These are phyloP conservation scores for Zaprionus inermis DNA, from an alignment of 1,140 invertebrate species.

Conservation along the genomic window DNA sequence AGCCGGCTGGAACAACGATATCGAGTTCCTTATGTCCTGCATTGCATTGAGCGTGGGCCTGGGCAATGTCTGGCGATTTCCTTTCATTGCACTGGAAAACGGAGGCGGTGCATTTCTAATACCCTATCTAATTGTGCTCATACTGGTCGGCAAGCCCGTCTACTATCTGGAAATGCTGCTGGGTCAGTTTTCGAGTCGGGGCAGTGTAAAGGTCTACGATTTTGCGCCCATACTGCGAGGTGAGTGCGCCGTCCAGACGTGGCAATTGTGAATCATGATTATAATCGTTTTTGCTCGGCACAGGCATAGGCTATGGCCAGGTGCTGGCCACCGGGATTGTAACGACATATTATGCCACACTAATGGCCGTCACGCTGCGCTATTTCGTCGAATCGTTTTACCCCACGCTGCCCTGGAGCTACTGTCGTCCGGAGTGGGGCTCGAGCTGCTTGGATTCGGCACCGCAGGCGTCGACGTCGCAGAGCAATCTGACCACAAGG, in stretches of 20 bases:
- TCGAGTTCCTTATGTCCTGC: slow-evolving; percentile 95
- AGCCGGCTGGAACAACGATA: slow-evolving; percentile 91
- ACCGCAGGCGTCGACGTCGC: slow-evolving; percentile 11
- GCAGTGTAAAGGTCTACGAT: slow-evolving; percentile 88
- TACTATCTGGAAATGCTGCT: slow-evolving; percentile 95
- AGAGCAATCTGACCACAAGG: slow-evolving; percentile 19
- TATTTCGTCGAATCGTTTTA: slow-evolving; percentile 88
- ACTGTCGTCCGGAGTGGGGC: slow-evolving; percentile 87
- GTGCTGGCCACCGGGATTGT: slow-evolving; percentile 89
- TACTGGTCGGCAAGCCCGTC: slow-evolving; percentile 93
- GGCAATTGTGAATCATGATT: no score
- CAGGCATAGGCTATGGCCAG: slow-evolving; percentile 92
- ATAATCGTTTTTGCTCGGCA: slow-evolving; percentile 4
- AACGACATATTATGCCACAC: slow-evolving; percentile 90
- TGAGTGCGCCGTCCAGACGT: no score
- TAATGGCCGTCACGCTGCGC: slow-evolving; percentile 90
- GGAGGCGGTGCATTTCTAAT: slow-evolving; percentile 91
- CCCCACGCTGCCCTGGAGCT: slow-evolving; percentile 87
- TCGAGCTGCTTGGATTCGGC: slow-evolving; percentile 66
- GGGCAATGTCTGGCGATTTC: slow-evolving; percentile 89
- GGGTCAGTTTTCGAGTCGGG: slow-evolving; percentile 91
- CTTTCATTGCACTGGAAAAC: slow-evolving; percentile 93
- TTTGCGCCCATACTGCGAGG: slow-evolving; percentile 88
- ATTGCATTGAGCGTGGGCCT: slow-evolving; percentile 95
- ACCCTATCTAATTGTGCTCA: slow-evolving; percentile 92